A percentile compares a stretch with the other conserved stretches of the same genome.
These are phyloP conservation scores for Leguminivora glycinivorella DNA, from an alignment of 1,140 invertebrate species.

Conservation along the genomic window DNA sequence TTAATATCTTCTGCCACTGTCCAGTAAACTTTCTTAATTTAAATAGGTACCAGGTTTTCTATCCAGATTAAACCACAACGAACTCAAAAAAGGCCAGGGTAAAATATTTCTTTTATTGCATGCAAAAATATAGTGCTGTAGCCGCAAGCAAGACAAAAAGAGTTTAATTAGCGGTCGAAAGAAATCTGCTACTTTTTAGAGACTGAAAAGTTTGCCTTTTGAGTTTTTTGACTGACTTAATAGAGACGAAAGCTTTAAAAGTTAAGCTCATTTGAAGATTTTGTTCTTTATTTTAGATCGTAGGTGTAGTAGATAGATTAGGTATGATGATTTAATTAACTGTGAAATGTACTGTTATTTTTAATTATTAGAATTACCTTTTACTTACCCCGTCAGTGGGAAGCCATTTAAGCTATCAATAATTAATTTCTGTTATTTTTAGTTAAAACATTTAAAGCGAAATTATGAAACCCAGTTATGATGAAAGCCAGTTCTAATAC, in stretches of 20 bases:
- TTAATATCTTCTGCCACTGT: too few relatives aligned
- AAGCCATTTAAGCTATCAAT: too few relatives aligned
- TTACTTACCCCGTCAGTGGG: too few relatives aligned
- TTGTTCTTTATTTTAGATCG: not conserved
- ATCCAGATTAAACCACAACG: slow-evolving; percentile 3
- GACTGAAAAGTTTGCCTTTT: slow-evolving; percentile 63
- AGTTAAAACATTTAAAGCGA: too few relatives aligned
- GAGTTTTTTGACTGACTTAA: slow-evolving; percentile 68
- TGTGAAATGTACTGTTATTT: too few relatives aligned
- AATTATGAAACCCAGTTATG: too few relatives aligned
- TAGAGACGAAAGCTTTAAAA: slow-evolving; percentile 63
- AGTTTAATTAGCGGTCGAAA: slow-evolving; percentile 53
- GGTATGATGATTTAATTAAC: too few relatives aligned
- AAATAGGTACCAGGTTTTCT: not conserved
- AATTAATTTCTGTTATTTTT: too few relatives aligned
- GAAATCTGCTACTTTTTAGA: slow-evolving; percentile 65
- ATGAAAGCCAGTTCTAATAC: too few relatives aligned
- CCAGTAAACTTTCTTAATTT: too few relatives aligned
- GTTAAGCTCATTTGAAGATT: slow-evolving; percentile 44
- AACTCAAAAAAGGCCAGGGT: slow-evolving; percentile 31
- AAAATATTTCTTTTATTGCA: slow-evolving; percentile 30
- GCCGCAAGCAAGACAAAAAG: slow-evolving; percentile 51
- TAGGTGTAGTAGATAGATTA: too few relatives aligned
- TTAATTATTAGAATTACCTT: too few relatives aligned
- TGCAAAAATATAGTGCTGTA: slow-evolving; percentile 31